phyloP scores from a whole-genome alignment of 2,888 invertebrate genomes.

The Microdon myrmicae region DNA sequence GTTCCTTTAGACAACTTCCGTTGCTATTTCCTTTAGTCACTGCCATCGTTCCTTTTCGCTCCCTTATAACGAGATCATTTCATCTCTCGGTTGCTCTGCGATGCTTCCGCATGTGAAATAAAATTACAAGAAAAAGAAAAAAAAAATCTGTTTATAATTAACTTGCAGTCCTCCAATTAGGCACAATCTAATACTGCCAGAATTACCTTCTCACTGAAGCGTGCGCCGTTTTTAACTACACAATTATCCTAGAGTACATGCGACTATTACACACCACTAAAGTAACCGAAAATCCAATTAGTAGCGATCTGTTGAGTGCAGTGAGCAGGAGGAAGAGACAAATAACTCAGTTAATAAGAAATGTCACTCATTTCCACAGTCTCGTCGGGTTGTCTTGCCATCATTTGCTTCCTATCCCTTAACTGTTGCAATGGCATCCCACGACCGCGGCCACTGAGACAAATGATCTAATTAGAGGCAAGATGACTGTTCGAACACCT shows the following conservation, averaged over 20 bases:
- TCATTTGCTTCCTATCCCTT: conserved; percentile 3
- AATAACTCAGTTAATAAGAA: conserved; percentile 48
- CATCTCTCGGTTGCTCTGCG: no score
- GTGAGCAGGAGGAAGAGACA: conserved; percentile 18
- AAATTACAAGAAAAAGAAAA: no score
- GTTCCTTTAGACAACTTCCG: no score
- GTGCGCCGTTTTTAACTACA: conserved; percentile 15
- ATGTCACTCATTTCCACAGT: conserved; percentile 40
- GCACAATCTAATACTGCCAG: no score
- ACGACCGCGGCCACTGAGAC: conserved; percentile 19
- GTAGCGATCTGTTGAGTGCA: conserved; percentile 41
- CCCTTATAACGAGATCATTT: no score
- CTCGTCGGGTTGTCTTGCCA: conserved; percentile 3
- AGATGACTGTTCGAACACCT: conserved; percentile 49
- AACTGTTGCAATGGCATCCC: no score
- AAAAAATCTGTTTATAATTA: no score
- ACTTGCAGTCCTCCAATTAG: no score
- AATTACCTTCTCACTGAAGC: conserved; percentile 7
- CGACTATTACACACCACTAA: conserved; percentile 39
- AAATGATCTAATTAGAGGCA: conserved; percentile 50
- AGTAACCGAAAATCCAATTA: conserved; percentile 50
- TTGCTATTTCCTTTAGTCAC: no score
- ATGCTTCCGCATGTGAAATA: no score
- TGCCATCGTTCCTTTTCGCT: no score
- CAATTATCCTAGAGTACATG: conserved; percentile 31